Base-by-base conservation (phyloP, 2,888 invertebrate species). In the Polyploca ridens region DNA sequence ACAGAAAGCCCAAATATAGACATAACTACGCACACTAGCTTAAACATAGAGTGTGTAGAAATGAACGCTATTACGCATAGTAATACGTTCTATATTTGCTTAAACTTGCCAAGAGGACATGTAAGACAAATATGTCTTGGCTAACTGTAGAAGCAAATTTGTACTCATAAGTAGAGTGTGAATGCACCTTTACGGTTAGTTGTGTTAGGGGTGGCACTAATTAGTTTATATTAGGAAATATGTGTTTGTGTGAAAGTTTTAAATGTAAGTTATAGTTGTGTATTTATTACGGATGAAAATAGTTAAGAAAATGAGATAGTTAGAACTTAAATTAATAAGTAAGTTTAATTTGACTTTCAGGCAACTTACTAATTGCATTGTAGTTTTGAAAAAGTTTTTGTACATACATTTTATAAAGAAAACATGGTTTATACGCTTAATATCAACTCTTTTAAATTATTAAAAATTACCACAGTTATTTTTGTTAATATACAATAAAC, bases 1-100 rank as follows among this genome's bases (percentile, higher is more conserved):
- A 91, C 90, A 89, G 89, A 90, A 89, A 90, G 84, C 85, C 89
- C 90, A 91, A 92, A 92, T 92, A 93, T 92, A 93, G 89, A 90
- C 89, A 90, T 85, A 89, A 86, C 87, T 85, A 86, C 79, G 83
- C 84, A 80, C 83, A 85, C 86, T 84, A 81, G 77, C 81, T 74
- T 76, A 76, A 72, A 76, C 76, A 82, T 27, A 3, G 19, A 19
- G 8, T 54, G 10, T 54, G 83, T 83, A 81, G 83, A 87, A 89
- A 83, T 87, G 82, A 81, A 78, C 87, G 19, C 79, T 82, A 90
- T 86, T 84, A 74, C 75, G 66, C 75, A 72, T 75, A 69, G 74
- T 65, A 63, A 62, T 86, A 91, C 85, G 90, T 86, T 87, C 85
- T 83, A 90, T 86, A 87, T 91, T 93, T 87, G 88, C 74, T 82